Percentiles rank a stretch among this genome's conserved stretches.
These are phyloP conservation scores for Apamea sordens DNA, from an alignment of 2,888 invertebrate species.

Conservation along the genomic window DNA sequence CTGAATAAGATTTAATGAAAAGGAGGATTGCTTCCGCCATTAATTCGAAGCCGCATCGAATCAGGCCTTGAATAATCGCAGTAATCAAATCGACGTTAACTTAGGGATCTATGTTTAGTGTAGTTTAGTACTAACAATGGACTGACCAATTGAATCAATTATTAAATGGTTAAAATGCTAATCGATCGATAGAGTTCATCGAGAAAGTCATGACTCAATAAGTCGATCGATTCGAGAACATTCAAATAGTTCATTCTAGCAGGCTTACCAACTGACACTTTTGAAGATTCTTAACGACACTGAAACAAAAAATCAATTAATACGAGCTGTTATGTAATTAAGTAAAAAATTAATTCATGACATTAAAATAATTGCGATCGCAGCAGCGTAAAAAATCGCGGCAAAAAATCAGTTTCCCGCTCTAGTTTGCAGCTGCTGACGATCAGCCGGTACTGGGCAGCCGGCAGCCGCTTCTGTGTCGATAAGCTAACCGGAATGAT, in stretches of 20 bases:
- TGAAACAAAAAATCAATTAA: constrained; percentile 11
- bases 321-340: constrained; percentile 32
- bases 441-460: constrained; percentile 39
- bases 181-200: constrained; percentile 17
- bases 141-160: constrained; percentile 32
- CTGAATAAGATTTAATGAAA: constrained; percentile 16
- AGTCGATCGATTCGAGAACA: constrained; percentile 15
- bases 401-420: constrained; percentile 78
- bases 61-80: constrained; percentile 29
- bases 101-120: constrained; percentile 13
- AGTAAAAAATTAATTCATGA: constrained; percentile 25
- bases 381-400: constrained; percentile 63
- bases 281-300: constrained; percentile 2
- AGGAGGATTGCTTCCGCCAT: constrained; percentile 34
- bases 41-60: constrained; percentile 40
- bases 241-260: constrained; percentile 16
- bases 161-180: constrained; percentile 31
- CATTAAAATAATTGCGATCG: constrained; percentile 21
- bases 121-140: constrained; percentile 27
- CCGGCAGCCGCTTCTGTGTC: constrained; percentile 57
- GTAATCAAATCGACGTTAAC: constrained; percentile 29
- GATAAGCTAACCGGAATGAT: constrained; percentile 85
- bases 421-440: constrained; percentile 74
- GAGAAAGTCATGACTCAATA: constrained; percentile 33
- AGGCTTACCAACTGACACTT: constrained; percentile 18